Base-by-base conservation (phyloP, 2,888 invertebrate genomes). In the Callinectes sapidus region DNA sequence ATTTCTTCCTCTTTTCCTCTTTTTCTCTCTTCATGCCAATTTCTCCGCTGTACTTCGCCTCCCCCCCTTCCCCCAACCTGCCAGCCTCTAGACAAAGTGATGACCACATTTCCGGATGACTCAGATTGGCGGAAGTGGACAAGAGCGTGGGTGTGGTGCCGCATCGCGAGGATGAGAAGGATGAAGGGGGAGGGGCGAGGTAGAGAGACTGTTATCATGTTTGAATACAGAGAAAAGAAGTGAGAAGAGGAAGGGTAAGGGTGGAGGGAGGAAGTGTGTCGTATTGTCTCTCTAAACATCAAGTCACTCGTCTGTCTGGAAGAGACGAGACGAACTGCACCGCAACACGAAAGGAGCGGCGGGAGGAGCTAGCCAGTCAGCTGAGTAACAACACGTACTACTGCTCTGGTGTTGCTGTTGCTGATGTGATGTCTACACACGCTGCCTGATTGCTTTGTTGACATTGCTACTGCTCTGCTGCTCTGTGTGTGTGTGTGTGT, bases 61-160 rank as follows among this genome's bases (percentile, higher is more conserved):
- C 35, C 81, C 5, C 18, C 35, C 0, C 35, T 32, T 35, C 81
- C 81, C 16, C 14, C 81, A 32, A 35, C 81, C 81, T 16, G 81
- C 81, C n/a, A n/a, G 71, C 28, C 28, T 32, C 35, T 32, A 16
- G 81, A 81, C 81, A 28, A 28, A 28, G 71, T n/a, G 28, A 71
- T 71, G 71, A 71, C 71, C 71, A 71, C 71, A 81, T 35, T 81
- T 81, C 81, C 81, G 81, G 81, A 2, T 81, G 81, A 81, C 81
- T 81, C 81, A 81, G 35, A 35, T 71, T n/a, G 71, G n/a, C 81
- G 81, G 81, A 81, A 35, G 81, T 35, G 81, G 81, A 35, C 81
- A 35, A 35, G 35, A 32, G 81, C 35, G 35, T 81, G 81, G 81
- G 81, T 3, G 81, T 81, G 14, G 32, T 32, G 35, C 81, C n/a